These are phyloP conservation scores for Mola mola DNA, from an alignment of 2,113 vertebrate genomes.

Conservation along the genomic window DNA sequence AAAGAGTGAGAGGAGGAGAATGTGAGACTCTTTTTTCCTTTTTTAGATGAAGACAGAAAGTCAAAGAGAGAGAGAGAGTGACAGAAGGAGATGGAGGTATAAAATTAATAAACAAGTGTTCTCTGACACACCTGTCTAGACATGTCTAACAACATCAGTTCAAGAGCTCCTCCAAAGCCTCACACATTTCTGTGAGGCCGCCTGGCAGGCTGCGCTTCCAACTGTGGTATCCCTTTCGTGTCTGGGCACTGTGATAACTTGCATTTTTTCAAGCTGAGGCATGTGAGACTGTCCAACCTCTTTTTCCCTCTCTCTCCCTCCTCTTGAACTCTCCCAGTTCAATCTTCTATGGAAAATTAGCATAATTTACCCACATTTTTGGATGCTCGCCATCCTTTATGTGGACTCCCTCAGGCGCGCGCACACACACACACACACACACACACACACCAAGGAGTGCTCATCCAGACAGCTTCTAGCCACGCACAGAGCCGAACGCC, in stretches of 20 bases:
- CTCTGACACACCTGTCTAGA: constrained; percentile 67
- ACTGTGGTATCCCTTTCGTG: constrained; percentile 45
- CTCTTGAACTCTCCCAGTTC: constrained; percentile 17
- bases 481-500: constrained; percentile 9
- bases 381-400: constrained; percentile 41
- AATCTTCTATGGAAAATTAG: constrained; percentile 42
- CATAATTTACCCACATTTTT: constrained; percentile 42
- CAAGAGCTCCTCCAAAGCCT: constrained; percentile 4
- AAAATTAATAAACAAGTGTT: constrained; percentile 65
- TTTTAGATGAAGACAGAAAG: constrained; percentile 48
- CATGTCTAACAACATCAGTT: constrained; percentile 49
- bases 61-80: constrained; percentile 17
- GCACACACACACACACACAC: constrained; percentile 6
- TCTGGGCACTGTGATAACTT: constrained; percentile 43
- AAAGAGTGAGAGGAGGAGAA: constrained; percentile 27
- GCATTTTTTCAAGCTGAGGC: constrained; percentile 60
- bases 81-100: constrained; percentile 25
- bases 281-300: constrained; percentile 31
- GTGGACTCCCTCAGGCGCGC: constrained; percentile 17
- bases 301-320: background rate
- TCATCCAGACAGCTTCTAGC: constrained; percentile 64
- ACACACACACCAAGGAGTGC: constrained; percentile 35
- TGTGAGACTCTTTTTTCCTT: constrained; percentile 13
- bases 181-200: constrained; percentile 15
- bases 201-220: constrained; percentile 26